These are phyloP conservation scores for Lissonota sp. DNA, from an alignment of 2,888 invertebrate species.

Conservation along the genomic window DNA sequence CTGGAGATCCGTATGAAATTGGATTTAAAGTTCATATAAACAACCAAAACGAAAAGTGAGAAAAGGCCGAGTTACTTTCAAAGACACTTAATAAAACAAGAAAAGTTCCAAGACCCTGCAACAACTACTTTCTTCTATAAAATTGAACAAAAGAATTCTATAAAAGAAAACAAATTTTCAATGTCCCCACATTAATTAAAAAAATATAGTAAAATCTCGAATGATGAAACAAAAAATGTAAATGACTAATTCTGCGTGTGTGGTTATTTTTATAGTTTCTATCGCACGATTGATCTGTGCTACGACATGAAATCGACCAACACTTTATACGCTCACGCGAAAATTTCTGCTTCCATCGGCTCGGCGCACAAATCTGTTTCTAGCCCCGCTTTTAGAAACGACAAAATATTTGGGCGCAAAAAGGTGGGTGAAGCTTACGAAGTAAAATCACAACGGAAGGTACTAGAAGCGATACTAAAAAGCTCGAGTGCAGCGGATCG, in stretches of 20 bases:
- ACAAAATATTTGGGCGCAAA: conserved; percentile 84
- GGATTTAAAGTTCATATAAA: conserved; percentile 85
- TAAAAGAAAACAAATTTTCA: too few species aligned
- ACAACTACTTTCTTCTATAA: too few species aligned
- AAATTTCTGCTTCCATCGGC: conserved; percentile 84
- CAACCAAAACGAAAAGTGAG: conserved; percentile 8
- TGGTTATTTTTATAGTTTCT: conserved; percentile 78
- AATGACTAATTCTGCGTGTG: too few species aligned
- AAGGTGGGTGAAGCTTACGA: conserved; percentile 78
- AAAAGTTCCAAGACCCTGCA: conserved; percentile 1
- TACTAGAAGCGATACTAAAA: conserved; percentile 72
- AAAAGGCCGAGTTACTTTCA: neutral
- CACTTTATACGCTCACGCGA: conserved; percentile 84
- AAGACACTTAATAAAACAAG: neutral
- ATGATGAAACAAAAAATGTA: too few species aligned
- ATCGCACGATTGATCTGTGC: conserved; percentile 85
- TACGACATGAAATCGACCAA: conserved; percentile 82
- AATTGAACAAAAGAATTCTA: too few species aligned
- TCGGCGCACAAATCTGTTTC: conserved; percentile 84
- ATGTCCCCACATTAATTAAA: too few species aligned
- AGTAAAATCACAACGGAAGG: conserved; percentile 63
- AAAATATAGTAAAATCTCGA: too few species aligned
- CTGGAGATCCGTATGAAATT: conserved; percentile 84
- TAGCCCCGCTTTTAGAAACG: conserved; percentile 85
- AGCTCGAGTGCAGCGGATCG: conserved; percentile 68